Base-by-base conservation (phyloP, 2,113 vertebrate species). In the Salvelinus namaycush region DNA sequence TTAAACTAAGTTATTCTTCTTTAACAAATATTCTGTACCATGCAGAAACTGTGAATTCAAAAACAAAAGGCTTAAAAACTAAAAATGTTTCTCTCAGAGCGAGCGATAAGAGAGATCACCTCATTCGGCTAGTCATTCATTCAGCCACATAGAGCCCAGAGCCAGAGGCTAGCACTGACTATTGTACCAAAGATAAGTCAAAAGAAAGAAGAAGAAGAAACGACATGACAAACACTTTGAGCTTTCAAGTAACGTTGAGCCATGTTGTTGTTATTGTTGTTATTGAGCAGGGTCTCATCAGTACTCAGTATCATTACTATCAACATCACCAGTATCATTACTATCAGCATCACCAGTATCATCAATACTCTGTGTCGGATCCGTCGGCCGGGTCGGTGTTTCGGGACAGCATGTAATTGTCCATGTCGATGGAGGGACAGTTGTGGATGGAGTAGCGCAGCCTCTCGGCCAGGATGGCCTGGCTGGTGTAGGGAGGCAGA, bases 401-500 rank as follows among this genome's bases (percentile, higher is more conserved):
- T 84, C 94, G 92, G 3, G 93, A 93, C 81, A 95, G 89, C 94
- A 95, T 95, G 89, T 95, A 95, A 89, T 94, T 95, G 89, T 95
- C 94, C 94, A 95, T 95, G 88, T 95, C 94, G 73, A 95, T 95
- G 68, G 94, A 95, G 75, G 93, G 92, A 70, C 94, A 95, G 90
- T 95, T 95, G 89, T 95, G 93, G 86, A 95, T 95, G 81, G 94
- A 94, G 84, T 95, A 95, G 54, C 94, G 93, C 67, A 95, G 90
- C 48, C 94, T 92, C 87, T 95, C 94, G 0, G 93, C 86, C 18
- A 95, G 91, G 79, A 93, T 73, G 48, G 90, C 88, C 84, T 95
- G 94, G 79, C 93, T 94, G 0, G 91, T 92, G 89, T 94, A 95
- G 0, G 94, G 94, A 0, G 94, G 94, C 16, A 95, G 87, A 48